Evolutionary conservation across 2,888 invertebrate species (phyloP), one percentile per base, ranked within the genome.

Genomic region (Nebria salina): DNA sequence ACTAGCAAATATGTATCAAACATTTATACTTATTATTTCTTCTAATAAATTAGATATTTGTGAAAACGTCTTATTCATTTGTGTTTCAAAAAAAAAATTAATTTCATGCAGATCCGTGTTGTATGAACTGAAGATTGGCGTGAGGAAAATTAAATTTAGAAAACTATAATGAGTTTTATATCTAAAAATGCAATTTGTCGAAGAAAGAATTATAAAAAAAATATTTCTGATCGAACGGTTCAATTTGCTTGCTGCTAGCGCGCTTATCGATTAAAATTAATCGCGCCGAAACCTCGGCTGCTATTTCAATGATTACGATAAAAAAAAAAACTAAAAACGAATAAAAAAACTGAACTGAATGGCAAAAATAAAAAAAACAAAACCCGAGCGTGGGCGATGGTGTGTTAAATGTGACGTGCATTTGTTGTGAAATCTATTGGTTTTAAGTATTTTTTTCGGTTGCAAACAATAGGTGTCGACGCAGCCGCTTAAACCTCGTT

Each of bases 211-310:
- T 26, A 80, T 43, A 70, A 75, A 42, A 75, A 80, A 75, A 80
- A 80, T 79, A 79, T 66, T 75, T 80, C 80, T 75, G 34, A 43
- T 13, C 72, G 70, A 80, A 80, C 65, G 80, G 75, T 75, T 80
- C 80, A 80, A 80, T 80, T 80, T 75, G 75, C 75, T 70, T 80
- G 80, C 65, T 70, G 75, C 74, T 75, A 74, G 80, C 80, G 42
- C 80, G 77, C 84, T 83, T 82, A 83, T 80, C 83, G 84, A 84
- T 84, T 84, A 84, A 84, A 84, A 84, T 83, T 84, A 84, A 84
- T 84, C 84, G 84, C 82, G 75, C 78, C 78, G 84, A 84, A 84
- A 83, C 83, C 81, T 83, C 83, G 81, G 82, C 83, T 82, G 83
- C 83, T 70, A 75, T 80, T 80, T 75, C 80, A 80, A 75, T 80